Evolutionary conservation across 1,140 invertebrate genomes (phyloP), one percentile per base, ranked within the genome.

Genomic region (Drosophila punjabiensis): DNA sequence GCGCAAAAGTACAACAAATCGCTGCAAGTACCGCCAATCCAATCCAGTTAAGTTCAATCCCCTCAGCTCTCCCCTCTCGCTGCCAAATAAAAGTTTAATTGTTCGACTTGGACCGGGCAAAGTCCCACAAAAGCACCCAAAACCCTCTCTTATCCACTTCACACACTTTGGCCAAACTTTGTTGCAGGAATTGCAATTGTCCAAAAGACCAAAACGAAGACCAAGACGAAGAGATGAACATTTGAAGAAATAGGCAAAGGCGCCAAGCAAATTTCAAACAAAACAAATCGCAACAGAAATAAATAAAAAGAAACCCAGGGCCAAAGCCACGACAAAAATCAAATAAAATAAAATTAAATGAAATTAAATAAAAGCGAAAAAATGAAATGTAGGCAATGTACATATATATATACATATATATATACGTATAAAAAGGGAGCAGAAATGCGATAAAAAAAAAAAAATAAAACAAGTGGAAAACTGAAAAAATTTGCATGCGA

Each of bases 31-130:
- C 52, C 52, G 67, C 62, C 70, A 61, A 61, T 61, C 67, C 45
- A 52, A 67, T 52, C 18, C 67, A 48, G 55, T 61, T 74, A 50
- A 71, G 43, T 50, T 45, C 10, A 45, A 24, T 43, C 18, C 52
- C 41, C 30, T 9, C 24, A 32, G 20, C 45, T n/a, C n/a, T 8
- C 20, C 28, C 4, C 43, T 16, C 14, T 39, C 20, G 56, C 18
- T 8, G 18, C 32, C 18, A 37, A 56, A 58, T 53, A 73, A 85
- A 81, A 85, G 77, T 85, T 84, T 84, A 84, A 84, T 84, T 84
- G 81, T 80, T 77, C 69, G 78, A 64, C 82, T 85, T 85, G 77
- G 73, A 58, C 37, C 39, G 14, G 14, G 13, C 43, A 45, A 53
- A 79, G 61, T 70, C 56, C 60, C 58, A n/a, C 33, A 53, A 52